Evolutionary conservation across 2,888 invertebrate species (phyloP).

Genomic region (Lithosia quadra): DNA sequence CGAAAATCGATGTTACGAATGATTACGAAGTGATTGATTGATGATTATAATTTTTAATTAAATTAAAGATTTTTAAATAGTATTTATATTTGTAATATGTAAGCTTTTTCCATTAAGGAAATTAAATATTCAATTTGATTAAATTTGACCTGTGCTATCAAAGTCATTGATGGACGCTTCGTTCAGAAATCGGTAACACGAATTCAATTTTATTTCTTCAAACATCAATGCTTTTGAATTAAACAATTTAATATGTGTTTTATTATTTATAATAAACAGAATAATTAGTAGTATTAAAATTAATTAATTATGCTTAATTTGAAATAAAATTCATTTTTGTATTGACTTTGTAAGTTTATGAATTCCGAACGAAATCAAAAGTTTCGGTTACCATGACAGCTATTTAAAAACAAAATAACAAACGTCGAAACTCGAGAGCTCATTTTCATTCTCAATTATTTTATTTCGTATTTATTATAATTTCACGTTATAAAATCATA

Average conservation of each 20-base stretch:
- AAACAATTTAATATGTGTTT: neutral
- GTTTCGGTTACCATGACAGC: conserved; percentile 69
- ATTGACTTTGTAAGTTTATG: neutral
- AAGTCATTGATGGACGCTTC: neutral
- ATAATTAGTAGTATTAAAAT: neutral
- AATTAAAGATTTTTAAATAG: neutral
- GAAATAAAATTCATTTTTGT: neutral
- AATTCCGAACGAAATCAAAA: conserved; percentile 63
- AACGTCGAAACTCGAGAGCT: conserved; percentile 51
- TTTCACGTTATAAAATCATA: conserved; percentile 23
- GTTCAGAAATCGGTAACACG: conserved; percentile 1
- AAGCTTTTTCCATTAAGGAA: neutral
- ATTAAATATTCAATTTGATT: conserved; percentile 1
- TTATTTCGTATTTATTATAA: neutral
- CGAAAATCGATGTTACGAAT: neutral
- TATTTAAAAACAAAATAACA: conserved; percentile 52
- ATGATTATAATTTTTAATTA: neutral
- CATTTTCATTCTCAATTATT: neutral
- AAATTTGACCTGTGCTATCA: neutral
- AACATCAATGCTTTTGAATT: neutral
- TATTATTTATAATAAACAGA: neutral
- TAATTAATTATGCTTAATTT: neutral
- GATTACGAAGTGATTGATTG: neutral
- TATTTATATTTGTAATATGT: too few species aligned
- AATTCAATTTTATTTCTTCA: too few species aligned